Evolutionary conservation across 2,888 invertebrate species (phyloP).

Genomic region (Drosophila ochracea): DNA sequence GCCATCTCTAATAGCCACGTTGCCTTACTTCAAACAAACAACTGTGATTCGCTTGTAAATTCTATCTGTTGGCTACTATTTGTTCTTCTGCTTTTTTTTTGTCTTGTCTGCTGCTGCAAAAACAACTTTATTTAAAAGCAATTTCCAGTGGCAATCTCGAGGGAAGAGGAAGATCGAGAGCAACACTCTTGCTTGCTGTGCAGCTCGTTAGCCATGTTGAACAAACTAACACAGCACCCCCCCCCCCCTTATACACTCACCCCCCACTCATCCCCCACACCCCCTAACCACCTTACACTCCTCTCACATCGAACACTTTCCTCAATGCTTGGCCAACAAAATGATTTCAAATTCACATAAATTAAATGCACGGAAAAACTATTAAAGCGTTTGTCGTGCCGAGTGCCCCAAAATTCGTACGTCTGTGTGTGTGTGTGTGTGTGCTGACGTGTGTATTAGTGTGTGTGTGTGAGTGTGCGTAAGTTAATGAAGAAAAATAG

Average conservation of each 20-base stretch:
- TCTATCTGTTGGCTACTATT: constrained; percentile 33
- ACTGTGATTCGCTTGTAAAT: constrained; percentile 1
- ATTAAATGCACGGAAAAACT: constrained; percentile 76
- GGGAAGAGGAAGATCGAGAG: constrained; percentile 27
- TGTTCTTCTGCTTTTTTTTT: constrained; percentile 19
- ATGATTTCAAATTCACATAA: constrained; percentile 73
- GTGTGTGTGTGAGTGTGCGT: constrained; percentile 27
- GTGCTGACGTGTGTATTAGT: constrained; percentile 18
- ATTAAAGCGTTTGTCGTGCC: constrained; percentile 69
- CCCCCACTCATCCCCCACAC: background rate
- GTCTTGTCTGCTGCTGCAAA: constrained; percentile 18
- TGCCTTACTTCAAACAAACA: background rate
- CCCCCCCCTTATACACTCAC: background rate
- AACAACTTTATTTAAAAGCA: constrained; percentile 70
- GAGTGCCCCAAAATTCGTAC: constrained; percentile 2
- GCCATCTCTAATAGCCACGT: constrained; percentile 11
- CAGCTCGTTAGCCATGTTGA: constrained; percentile 51
- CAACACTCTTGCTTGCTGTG: constrained; percentile 12
- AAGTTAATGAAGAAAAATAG: constrained; percentile 71
- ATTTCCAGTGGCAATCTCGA: constrained; percentile 62
- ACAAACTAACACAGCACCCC: background rate
- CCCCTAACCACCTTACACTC: background rate
- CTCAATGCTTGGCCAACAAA: constrained; percentile 38
- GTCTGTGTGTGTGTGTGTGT: constrained; percentile 9
- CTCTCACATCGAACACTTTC: background rate